Conservation (phyloP, 2,888 invertebrate genomes). For the Yponomeuta cagnagella region DNA sequence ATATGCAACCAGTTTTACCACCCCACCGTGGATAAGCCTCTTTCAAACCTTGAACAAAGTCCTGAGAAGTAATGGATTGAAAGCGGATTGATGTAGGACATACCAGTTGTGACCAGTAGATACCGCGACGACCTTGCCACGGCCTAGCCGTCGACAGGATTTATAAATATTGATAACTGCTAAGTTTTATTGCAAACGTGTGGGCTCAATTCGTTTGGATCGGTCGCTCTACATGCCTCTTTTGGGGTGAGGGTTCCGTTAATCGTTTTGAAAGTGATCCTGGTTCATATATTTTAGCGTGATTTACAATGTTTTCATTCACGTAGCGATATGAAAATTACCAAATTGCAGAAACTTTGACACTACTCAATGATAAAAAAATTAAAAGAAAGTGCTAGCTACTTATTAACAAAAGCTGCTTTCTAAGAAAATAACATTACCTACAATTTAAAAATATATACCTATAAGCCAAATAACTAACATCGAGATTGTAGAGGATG, state of each 20-base stretch:
- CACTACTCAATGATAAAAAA: no score
- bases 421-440: no score
- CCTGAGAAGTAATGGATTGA: background rate
- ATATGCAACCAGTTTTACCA: background rate
- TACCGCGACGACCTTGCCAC: background rate
- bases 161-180: background rate
- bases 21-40: background rate
- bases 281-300: no score
- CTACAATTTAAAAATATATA: no score
- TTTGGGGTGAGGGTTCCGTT: background rate
- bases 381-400: no score
- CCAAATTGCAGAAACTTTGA: no score
- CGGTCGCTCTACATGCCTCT: background rate
- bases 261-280: no score
- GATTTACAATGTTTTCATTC: no score
- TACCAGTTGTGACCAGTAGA: background rate
- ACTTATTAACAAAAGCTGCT: no score
- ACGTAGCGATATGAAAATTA: no score
- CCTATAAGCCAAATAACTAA: no score
- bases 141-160: background rate
- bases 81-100: background rate
- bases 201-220: background rate
- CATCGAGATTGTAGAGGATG: no score
- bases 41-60: background rate
- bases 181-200: background rate